Base-by-base conservation (phyloP, 2,888 invertebrate species). In the Aethes cnicana region DNA sequence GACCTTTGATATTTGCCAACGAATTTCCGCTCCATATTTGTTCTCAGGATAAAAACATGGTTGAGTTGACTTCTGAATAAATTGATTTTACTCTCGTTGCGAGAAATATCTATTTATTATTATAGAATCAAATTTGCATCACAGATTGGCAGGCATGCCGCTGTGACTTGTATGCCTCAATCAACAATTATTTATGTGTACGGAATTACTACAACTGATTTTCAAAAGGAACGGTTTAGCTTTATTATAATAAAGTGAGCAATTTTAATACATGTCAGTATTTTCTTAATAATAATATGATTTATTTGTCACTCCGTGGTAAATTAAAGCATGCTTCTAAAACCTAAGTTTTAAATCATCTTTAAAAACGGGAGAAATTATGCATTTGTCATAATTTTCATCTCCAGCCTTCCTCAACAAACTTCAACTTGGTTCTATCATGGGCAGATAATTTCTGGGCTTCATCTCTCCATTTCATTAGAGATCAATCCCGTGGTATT, bases 101-200 rank as follows among this genome's bases (percentile, higher is more conserved):
- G 11, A 23, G 18, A 50, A 36, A 30, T 12, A 12, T 44, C 36
- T 32, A 25, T 37, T n/a, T 28, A 37, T 36, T 37, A 37, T 35
- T 18, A 42, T 42, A 37, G 28, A 39, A 32, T 39, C 21, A 50
- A 20, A 50, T 50, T 50, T 43, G 36, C 49, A 43, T 50, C 36
- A 5, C 36, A 50, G 26, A 23, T 50, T 50, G 18, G 30, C 8
- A 7, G 25, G 16, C 11, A 14, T 36, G 21, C 3, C 9, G 5
- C 7, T n/a, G 33, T 35, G 35, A 47, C 46, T 47, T 47, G 28
- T 43, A 30, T 42, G 35, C 28, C 28, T 21, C 43, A 43, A 42
- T 49, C 42, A 49, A 49, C 21, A 43, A 28, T 49, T 11, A 36
- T 23, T 12, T 30, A 21, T 9, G 11, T n/a, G 21, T 8, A 30